Percentiles rank a stretch among this genome's conserved stretches.
These are phyloP conservation scores for Minunthozetes semirufus DNA, from an alignment of 2,888 invertebrate genomes.

Conservation along the genomic window DNA sequence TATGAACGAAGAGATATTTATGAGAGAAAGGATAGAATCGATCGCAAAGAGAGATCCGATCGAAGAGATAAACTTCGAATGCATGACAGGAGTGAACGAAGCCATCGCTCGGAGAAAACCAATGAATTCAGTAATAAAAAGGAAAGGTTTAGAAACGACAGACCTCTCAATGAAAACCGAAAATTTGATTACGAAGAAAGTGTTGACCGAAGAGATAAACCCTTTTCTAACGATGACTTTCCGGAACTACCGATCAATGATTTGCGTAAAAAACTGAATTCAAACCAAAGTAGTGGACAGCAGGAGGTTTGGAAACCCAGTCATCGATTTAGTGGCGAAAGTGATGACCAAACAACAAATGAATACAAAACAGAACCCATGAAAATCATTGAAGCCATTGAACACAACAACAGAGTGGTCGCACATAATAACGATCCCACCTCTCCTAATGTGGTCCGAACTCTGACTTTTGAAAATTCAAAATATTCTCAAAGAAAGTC, in stretches of 20 bases:
- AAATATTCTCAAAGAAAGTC: conserved; percentile 27
- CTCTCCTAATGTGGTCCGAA: conserved; percentile 33
- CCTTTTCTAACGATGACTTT: conserved; percentile 36
- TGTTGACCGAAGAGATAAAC: conserved; percentile 12
- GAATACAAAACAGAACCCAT: conserved; percentile 25
- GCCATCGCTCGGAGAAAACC: neutral
- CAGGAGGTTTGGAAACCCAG: conserved; percentile 30
- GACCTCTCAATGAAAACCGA: neutral
- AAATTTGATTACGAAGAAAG: neutral
- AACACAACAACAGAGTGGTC: conserved; percentile 5
- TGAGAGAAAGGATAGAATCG: neutral
- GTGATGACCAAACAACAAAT: neutral
- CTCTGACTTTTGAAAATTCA: conserved; percentile 42
- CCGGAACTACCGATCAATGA: conserved; percentile 32
- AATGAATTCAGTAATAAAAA: conserved; percentile 1
- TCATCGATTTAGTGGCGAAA: neutral
- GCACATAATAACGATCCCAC: neutral
- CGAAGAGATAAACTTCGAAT: neutral
- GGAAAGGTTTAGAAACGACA: neutral
- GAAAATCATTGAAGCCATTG: conserved; percentile 24
- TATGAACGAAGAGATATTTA: neutral
- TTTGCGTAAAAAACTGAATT: conserved; percentile 12
- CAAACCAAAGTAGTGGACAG: neutral
- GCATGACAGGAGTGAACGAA: neutral
- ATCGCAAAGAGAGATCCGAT: neutral